phyloP scores from a whole-genome alignment of 2,113 vertebrate species.

The Tyto alba region DNA sequence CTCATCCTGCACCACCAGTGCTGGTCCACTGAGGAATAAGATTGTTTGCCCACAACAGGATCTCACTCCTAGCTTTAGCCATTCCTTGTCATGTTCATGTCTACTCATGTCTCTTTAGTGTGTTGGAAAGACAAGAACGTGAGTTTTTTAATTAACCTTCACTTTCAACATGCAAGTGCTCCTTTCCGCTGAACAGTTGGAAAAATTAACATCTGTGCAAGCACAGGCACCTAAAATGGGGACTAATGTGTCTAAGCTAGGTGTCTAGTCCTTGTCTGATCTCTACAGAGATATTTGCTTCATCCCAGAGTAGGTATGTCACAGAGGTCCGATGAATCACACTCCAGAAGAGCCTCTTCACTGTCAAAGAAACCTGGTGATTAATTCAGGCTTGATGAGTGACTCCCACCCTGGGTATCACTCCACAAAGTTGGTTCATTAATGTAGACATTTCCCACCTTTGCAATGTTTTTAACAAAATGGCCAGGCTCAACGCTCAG shows the following conservation, averaged over 20 bases:
- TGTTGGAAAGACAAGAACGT: background rate
- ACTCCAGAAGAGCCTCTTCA: background rate
- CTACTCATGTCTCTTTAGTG: background rate
- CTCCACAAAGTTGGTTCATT: background rate
- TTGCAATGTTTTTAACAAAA: background rate
- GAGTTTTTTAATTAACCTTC: background rate
- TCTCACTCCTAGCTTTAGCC: background rate
- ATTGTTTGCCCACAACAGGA: background rate
- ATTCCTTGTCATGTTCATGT: background rate
- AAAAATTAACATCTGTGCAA: background rate
- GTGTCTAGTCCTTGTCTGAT: accelerated
- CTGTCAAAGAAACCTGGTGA: background rate
- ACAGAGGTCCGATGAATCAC: background rate
- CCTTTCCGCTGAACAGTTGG: background rate
- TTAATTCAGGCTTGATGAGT: background rate
- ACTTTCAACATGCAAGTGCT: background rate
- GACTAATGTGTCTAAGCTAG: background rate
- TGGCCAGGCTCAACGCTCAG: background rate
- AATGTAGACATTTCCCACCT: background rate
- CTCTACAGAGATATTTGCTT: background rate
- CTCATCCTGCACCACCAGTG: background rate
- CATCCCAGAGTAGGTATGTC: background rate
- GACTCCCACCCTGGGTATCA: background rate
- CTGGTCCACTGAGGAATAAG: background rate
- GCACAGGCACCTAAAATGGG: background rate